phyloP scores from a whole-genome alignment of 2,113 vertebrate genomes.

The Chaenogobius annularis region DNA sequence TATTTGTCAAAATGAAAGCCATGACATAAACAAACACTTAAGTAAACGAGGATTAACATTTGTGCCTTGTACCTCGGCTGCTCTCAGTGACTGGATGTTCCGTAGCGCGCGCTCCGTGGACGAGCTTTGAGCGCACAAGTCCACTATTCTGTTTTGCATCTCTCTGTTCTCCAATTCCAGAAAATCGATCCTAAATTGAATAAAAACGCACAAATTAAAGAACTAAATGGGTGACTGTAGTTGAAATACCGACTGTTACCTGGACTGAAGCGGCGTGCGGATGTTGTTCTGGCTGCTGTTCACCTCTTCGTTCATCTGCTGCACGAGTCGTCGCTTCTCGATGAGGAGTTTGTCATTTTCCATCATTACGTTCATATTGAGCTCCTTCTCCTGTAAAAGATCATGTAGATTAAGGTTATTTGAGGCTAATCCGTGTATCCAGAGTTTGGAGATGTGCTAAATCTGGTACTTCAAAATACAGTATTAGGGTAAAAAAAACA shows the following conservation, averaged over 20 bases:
- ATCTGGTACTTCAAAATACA: no score
- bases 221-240: neutral
- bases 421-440: no score
- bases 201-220: neutral
- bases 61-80: slow-evolving; percentile 34
- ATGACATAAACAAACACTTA: no score
- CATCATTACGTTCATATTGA: slow-evolving; percentile 26
- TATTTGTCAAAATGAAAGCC: no score
- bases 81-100: slow-evolving; percentile 11
- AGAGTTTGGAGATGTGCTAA: no score
- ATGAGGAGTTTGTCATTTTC: slow-evolving; percentile 60
- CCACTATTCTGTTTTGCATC: slow-evolving; percentile 38
- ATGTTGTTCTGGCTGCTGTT: slow-evolving; percentile 34
- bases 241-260: slow-evolving; percentile 28
- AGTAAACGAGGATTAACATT: no score
- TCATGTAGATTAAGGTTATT: neutral
- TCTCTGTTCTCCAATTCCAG: slow-evolving; percentile 58
- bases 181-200: slow-evolving; percentile 45
- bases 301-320: slow-evolving; percentile 52
- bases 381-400: slow-evolving; percentile 54
- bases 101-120: slow-evolving; percentile 38
- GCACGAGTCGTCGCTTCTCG: slow-evolving; percentile 48
- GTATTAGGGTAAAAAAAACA: no score
- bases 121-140: slow-evolving; percentile 45
- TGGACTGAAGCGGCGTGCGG: slow-evolving; percentile 43